These are phyloP conservation scores for Chrysotoxum bicinctum DNA, from an alignment of 2,888 invertebrate species.

Conservation along the genomic window DNA sequence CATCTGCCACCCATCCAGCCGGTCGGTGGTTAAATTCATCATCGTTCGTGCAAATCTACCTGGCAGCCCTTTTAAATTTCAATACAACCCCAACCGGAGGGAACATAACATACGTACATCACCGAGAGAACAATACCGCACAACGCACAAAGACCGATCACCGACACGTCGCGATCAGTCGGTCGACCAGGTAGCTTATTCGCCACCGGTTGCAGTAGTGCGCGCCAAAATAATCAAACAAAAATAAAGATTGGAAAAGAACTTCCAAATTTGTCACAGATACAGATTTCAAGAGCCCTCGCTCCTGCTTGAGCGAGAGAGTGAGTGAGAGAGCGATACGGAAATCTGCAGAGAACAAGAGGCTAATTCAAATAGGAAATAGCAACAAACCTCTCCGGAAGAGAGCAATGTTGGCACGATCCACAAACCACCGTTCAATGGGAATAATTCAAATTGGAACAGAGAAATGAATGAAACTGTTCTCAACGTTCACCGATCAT, in stretches of 20 bases:
- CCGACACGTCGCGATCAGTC: constrained; percentile 40
- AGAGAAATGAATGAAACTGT: constrained; percentile 38
- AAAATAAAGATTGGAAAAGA: not conserved
- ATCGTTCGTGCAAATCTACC: constrained; percentile 61
- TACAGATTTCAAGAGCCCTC: constrained; percentile 43
- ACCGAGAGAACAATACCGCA: constrained; percentile 56
- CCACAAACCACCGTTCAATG: constrained; percentile 56
- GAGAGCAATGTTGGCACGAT: constrained; percentile 54
- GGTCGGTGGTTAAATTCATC: constrained; percentile 68
- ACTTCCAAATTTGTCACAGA: constrained; percentile 63
- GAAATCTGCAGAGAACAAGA: constrained; percentile 22
- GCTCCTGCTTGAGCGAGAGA: not conserved
- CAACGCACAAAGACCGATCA: constrained; percentile 52
- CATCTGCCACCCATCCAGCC: constrained; percentile 73
- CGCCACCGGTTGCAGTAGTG: constrained; percentile 68
- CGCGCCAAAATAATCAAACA: constrained; percentile 59
- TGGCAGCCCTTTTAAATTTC: constrained; percentile 57
- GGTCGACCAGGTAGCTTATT: constrained; percentile 60
- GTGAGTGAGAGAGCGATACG: constrained; percentile 9
- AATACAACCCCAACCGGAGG: constrained; percentile 49
- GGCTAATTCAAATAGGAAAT: constrained; percentile 22
- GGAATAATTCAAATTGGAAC: constrained; percentile 65
- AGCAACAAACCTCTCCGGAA: constrained; percentile 48
- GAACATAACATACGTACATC: constrained; percentile 36
- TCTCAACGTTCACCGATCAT: constrained; percentile 19